Percentiles rank a stretch among this genome's conserved stretches.
These are phyloP conservation scores for Rhizoglyphus robini DNA, from an alignment of 1,140 invertebrate genomes.

Conservation along the genomic window DNA sequence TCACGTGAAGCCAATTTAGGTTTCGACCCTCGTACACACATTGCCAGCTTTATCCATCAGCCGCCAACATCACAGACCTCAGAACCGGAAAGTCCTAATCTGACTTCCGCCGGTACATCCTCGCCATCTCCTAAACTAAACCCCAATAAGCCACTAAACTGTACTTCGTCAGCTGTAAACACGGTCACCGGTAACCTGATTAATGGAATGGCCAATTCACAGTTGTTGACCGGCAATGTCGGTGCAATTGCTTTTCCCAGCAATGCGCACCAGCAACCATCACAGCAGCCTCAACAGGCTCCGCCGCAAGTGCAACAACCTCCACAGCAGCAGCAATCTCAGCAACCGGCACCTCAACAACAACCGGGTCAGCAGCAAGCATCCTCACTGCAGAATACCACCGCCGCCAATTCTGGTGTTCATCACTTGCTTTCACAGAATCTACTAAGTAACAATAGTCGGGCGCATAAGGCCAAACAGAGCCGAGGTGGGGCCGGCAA, in stretches of 20 bases:
- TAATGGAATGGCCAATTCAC: constrained; percentile 1
- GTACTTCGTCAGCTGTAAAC: neutral
- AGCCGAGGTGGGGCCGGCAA: neutral
- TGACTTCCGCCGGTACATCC: neutral
- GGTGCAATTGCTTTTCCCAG: neutral
- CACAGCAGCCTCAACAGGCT: neutral
- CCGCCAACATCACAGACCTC: neutral
- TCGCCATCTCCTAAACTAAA: neutral
- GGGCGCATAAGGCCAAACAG: neutral
- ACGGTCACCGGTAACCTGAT: neutral
- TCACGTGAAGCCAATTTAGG: too few species aligned
- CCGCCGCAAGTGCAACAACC: neutral
- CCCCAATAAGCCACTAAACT: neutral
- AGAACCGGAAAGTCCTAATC: neutral
- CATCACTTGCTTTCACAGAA: neutral
- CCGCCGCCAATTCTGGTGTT: neutral
- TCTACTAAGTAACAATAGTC: neutral
- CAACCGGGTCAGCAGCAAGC: neutral
- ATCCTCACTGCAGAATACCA: neutral
- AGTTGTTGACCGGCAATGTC: neutral
- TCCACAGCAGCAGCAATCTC: constrained; percentile 14
- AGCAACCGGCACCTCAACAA: neutral
- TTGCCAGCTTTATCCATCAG: neutral
- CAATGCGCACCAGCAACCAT: constrained; percentile 7
- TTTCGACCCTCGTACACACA: constrained; percentile 3